Evolutionary conservation across 2,888 invertebrate genomes (phyloP).

Genomic region (Oligia strigilis): DNA sequence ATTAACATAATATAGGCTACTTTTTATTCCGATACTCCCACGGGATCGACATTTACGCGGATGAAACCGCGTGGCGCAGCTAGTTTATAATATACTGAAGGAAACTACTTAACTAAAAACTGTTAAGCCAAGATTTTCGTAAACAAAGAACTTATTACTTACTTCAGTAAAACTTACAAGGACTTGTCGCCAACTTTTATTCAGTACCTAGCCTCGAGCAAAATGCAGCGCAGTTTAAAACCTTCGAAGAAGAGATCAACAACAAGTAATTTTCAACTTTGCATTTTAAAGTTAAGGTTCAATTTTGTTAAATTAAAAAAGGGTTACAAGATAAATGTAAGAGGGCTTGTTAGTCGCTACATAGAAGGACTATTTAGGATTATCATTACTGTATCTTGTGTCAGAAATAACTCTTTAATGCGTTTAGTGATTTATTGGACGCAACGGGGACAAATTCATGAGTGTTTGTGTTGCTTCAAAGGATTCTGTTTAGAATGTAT

Average conservation of each 20-base stretch:
- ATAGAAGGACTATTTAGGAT: slow-evolving; percentile 55
- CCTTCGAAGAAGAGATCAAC: neutral
- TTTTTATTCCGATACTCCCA: too few species aligned
- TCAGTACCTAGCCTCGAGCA: slow-evolving; percentile 4
- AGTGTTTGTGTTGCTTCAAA: slow-evolving; percentile 23
- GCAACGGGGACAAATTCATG: slow-evolving; percentile 48
- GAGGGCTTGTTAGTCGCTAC: slow-evolving; percentile 48
- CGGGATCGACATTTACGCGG: too few species aligned
- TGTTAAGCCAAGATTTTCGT: slow-evolving; percentile 3
- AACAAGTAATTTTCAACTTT: slow-evolving; percentile 1
- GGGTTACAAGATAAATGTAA: slow-evolving; percentile 40
- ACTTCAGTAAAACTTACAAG: slow-evolving; percentile 22
- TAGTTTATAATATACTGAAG: neutral
- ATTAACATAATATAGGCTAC: too few species aligned
- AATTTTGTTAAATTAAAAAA: neutral
- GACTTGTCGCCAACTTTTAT: slow-evolving; percentile 23
- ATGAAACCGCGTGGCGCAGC: too few species aligned
- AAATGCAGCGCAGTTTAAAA: slow-evolving; percentile 19
- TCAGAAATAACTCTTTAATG: slow-evolving; percentile 60
- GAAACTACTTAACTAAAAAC: slow-evolving; percentile 10
- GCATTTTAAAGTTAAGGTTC: neutral
- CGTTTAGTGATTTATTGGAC: slow-evolving; percentile 51
- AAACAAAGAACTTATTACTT: slow-evolving; percentile 37
- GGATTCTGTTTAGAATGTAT: slow-evolving; percentile 4
- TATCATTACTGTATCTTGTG: slow-evolving; percentile 45